Conservation (phyloP, 1,140 invertebrate genomes). For the Medauroidea extradentata region DNA sequence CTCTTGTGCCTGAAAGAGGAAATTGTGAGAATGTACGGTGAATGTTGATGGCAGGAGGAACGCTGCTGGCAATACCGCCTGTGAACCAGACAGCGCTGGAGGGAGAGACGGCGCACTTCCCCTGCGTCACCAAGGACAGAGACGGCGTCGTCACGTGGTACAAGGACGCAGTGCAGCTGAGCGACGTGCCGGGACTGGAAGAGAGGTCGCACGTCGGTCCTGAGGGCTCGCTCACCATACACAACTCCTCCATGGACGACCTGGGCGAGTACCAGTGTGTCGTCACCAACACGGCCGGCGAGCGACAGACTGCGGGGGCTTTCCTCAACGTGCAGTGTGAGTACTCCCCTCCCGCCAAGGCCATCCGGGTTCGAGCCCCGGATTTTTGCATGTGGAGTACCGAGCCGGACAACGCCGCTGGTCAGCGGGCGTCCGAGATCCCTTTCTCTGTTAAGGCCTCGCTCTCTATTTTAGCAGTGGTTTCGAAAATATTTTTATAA, state of each 20-base stretch:
- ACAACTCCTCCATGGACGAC: constrained; percentile 71
- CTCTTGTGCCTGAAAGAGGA: too few species aligned
- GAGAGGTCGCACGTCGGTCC: constrained; percentile 53
- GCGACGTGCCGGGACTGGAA: constrained; percentile 58
- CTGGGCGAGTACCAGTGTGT: constrained; percentile 86
- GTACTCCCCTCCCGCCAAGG: too few species aligned
- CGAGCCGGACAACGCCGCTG: too few species aligned
- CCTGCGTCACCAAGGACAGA: constrained; percentile 68
- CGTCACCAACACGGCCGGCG: constrained; percentile 73
- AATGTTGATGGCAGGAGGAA: constrained; percentile 60
- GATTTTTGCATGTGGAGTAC: too few species aligned
- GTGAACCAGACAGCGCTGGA: constrained; percentile 85
- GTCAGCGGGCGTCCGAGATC: too few species aligned
- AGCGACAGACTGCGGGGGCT: constrained; percentile 77
- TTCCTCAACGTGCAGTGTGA: constrained; percentile 94
- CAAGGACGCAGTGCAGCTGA: constrained; percentile 59
- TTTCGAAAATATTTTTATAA: too few species aligned
- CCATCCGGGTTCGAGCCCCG: too few species aligned
- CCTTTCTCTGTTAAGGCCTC: too few species aligned
- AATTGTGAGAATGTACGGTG: too few species aligned
- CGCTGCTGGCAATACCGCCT: constrained; percentile 77
- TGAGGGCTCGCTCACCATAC: constrained; percentile 73
- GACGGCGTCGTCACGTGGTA: constrained; percentile 64
- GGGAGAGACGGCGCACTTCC: constrained; percentile 74
- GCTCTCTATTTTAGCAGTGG: too few species aligned